These are phyloP conservation scores for Heterodera schachtii DNA, from an alignment of 1,140 invertebrate genomes.

Conservation along the genomic window DNA sequence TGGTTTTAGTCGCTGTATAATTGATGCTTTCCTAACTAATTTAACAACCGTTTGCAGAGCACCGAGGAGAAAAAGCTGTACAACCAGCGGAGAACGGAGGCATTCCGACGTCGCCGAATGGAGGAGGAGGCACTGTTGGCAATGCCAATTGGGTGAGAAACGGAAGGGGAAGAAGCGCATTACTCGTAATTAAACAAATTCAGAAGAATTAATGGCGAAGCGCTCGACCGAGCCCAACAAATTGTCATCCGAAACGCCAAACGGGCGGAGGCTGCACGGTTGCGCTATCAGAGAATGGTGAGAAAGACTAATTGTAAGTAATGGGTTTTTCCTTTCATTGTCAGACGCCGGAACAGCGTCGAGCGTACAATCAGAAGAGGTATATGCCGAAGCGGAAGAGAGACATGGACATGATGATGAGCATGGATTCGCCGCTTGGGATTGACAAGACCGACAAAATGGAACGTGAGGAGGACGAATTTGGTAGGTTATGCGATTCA, in stretches of 20 bases:
- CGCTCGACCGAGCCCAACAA: constrained; percentile 52
- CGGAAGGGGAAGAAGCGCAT: not conserved
- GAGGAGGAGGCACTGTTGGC: constrained; percentile 52
- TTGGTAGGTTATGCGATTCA: constrained; percentile 6
- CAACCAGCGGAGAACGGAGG: constrained; percentile 52
- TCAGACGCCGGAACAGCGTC: constrained; percentile 50
- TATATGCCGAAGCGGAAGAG: constrained; percentile 53
- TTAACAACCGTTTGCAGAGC: constrained; percentile 25
- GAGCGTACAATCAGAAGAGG: constrained; percentile 52
- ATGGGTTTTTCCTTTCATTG: not conserved
- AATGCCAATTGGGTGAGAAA: constrained; percentile 46
- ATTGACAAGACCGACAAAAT: constrained; percentile 9
- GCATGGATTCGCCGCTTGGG: not conserved
- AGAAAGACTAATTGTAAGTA: not conserved
- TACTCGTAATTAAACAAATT: not conserved
- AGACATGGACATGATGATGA: constrained; percentile 11
- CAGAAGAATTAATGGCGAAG: constrained; percentile 47
- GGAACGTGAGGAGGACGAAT: constrained; percentile 42
- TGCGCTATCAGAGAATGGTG: constrained; percentile 50
- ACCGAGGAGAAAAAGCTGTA: constrained; percentile 50
- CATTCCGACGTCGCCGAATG: constrained; percentile 50
- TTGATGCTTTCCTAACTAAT: not conserved
- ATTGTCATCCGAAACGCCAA: constrained; percentile 52
- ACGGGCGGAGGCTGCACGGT: constrained; percentile 47
- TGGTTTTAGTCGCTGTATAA: constrained; percentile 26